Percentiles rank a stretch among this genome's conserved stretches.
These are phyloP conservation scores for Thalpophila matura DNA, from an alignment of 2,888 invertebrate genomes.

Conservation along the genomic window DNA sequence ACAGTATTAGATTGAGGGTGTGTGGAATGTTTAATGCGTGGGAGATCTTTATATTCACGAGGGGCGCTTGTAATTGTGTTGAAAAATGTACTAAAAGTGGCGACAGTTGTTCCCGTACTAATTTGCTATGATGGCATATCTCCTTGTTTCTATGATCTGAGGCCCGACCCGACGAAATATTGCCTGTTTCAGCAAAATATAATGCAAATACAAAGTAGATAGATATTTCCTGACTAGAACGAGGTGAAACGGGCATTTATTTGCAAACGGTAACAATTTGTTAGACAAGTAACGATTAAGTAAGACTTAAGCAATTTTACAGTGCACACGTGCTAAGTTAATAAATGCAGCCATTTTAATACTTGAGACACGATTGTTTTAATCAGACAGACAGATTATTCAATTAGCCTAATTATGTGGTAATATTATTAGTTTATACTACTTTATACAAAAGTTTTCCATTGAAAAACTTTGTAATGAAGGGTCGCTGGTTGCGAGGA, in stretches of 20 bases:
- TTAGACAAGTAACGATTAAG: slow-evolving; percentile 17
- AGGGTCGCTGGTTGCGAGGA: too few relatives aligned
- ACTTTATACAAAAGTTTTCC: too few relatives aligned
- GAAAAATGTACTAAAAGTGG: too few relatives aligned
- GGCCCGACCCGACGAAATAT: too few relatives aligned
- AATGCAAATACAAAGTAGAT: slow-evolving; percentile 27
- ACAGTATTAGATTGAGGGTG: too few relatives aligned
- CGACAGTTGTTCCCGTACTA: too few relatives aligned
- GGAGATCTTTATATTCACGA: too few relatives aligned
- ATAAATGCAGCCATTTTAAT: slow-evolving; percentile 41
- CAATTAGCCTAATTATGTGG: slow-evolving; percentile 29
- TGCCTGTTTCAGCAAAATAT: slow-evolving; percentile 38
- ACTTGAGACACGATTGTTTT: slow-evolving; percentile 34
- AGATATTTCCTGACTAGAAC: slow-evolving; percentile 36
- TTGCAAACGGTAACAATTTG: slow-evolving; percentile 30
- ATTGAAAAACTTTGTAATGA: too few relatives aligned
- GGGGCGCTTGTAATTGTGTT: too few relatives aligned
- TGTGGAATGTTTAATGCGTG: too few relatives aligned
- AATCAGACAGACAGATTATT: slow-evolving; percentile 35
- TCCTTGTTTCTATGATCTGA: too few relatives aligned
- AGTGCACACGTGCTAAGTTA: slow-evolving; percentile 16
- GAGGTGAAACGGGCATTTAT: slow-evolving; percentile 20
- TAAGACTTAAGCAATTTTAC: neutral
- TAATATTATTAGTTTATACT: neutral
- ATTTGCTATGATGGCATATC: too few relatives aligned